Base-by-base conservation (phyloP, 2,797 vertebrate genomes). In the Pseudotriccus pelzelni region DNA sequence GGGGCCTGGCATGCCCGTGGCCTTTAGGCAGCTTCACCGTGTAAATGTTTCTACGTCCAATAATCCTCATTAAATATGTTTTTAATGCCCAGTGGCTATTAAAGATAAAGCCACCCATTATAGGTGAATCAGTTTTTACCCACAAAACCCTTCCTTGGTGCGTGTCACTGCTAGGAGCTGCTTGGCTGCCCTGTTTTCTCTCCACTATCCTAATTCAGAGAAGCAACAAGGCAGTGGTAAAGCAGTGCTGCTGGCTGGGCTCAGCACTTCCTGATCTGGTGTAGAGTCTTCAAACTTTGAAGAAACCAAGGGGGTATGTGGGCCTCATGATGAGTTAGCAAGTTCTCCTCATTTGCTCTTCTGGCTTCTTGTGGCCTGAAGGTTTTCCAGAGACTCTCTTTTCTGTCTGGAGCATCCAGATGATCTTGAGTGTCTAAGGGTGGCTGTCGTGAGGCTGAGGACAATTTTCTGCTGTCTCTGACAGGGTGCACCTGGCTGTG, bases 1-100 rank as follows among this genome's bases (percentile, higher is more conserved):
- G 0, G 49, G 84, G 37, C 81, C 63, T 73, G 86, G 77, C 47
- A 20, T 77, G 59, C 50, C 84, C 0, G 0, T 55, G 84, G 70
- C 83, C 91, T 88, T 79, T 60, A 90, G 60, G 77, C 87, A 95
- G 36, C 84, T 91, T 93, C 80, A 77, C 87, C 1, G 0, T 94
- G 69, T 82, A 91, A 87, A 76, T 88, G 74, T 94, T 95, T 94
- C 49, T 13, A 81, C 78, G 63, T 91, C 87, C 6, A 88, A 44
- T 87, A 96, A 93, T 89, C 67, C 49, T 91, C 63, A 72, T 86
- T 68, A 95, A 87, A 74, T 69, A 89, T 2, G 4, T 86, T 93
- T 95, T 81, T 69, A 63, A 76, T 90, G 81, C 59, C 89, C 44
- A 41, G 32, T 86, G 80, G 91, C 77, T 91, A 10, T 91, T 76